Conservation (phyloP, 2,113 vertebrate genomes). For the Protobothrops mucrosquamatus region DNA sequence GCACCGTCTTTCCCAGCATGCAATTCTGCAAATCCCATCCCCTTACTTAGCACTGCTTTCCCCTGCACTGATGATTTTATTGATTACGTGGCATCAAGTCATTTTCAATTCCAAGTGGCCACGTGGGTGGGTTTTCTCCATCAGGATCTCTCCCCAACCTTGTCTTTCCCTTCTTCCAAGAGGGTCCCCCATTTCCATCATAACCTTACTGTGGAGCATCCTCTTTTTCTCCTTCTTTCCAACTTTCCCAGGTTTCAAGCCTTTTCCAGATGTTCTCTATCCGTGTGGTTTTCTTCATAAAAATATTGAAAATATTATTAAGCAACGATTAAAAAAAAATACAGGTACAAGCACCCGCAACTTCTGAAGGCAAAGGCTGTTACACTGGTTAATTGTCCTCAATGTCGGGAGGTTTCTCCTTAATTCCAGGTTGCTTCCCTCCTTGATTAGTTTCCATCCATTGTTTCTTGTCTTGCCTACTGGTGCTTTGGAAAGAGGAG, state of each 20-base stretch:
- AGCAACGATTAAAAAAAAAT: background rate
- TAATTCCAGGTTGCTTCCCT: too few relatives aligned
- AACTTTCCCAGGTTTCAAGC: background rate
- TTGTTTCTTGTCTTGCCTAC: too few relatives aligned
- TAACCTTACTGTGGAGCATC: too few relatives aligned
- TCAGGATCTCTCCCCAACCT: background rate
- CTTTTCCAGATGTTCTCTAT: background rate
- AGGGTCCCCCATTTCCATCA: too few relatives aligned
- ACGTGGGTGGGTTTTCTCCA: background rate
- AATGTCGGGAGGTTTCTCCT: too few relatives aligned
- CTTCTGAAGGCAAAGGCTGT: too few relatives aligned
- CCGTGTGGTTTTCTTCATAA: background rate
- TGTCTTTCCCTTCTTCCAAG: background rate
- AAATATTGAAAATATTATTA: background rate
- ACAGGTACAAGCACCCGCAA: background rate
- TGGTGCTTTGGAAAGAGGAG: background rate
- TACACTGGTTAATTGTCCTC: too few relatives aligned
- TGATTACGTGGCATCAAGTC: background rate
- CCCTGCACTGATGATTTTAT: background rate
- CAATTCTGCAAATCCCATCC: background rate
- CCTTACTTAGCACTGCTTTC: background rate
- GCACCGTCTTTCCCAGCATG: background rate
- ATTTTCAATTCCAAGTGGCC: background rate
- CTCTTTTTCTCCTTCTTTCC: background rate
- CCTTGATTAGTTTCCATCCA: too few relatives aligned